Percentiles rank a stretch among this genome's conserved stretches.
These are phyloP conservation scores for Anarsia innoxiella DNA, from an alignment of 2,888 invertebrate genomes.

Conservation along the genomic window DNA sequence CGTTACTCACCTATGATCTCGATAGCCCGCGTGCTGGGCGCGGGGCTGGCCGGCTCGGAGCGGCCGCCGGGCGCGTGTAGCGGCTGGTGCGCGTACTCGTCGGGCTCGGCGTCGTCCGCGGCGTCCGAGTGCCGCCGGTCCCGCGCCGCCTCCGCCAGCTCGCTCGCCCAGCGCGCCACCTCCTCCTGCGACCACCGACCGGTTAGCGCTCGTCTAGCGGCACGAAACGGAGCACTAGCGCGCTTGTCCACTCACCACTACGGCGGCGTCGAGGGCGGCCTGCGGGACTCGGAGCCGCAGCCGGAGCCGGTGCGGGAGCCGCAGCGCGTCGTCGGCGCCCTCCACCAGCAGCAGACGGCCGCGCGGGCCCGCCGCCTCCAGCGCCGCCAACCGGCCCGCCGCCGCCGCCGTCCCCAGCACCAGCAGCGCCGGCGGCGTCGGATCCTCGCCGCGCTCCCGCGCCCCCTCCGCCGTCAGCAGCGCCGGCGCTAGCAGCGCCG, in stretches of 20 bases:
- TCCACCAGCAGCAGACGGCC: conserved; percentile 77
- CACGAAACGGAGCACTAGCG: too few species aligned
- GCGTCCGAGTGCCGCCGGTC: too few species aligned
- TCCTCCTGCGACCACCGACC: conserved; percentile 21
- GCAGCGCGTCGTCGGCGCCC: conserved; percentile 79
- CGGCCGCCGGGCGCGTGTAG: conserved; percentile 8
- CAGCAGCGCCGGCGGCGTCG: conserved; percentile 31
- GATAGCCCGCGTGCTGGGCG: conserved; percentile 24
- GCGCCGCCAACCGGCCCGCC: conserved; percentile 43
- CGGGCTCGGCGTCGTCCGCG: conserved; percentile 23
- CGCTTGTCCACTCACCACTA: conserved; percentile 48
- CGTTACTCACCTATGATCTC: conserved; percentile 30
- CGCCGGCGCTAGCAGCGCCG: conserved; percentile 82
- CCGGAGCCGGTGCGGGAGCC: conserved; percentile 76
- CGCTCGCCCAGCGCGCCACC: conserved; percentile 17
- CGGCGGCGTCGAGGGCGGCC: conserved; percentile 78
- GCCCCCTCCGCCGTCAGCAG: conserved; percentile 78
- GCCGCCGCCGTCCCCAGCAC: conserved; percentile 45
- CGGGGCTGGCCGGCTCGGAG: conserved; percentile 2
- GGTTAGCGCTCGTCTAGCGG: too few species aligned
- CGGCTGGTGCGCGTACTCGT: conserved; percentile 33
- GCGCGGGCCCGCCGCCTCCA: conserved; percentile 76
- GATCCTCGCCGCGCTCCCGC: neutral
- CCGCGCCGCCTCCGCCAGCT: conserved; percentile 14
- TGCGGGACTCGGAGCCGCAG: conserved; percentile 79